Base-by-base conservation (phyloP, 1,140 invertebrate species). In the Penaeus chinensis region DNA sequence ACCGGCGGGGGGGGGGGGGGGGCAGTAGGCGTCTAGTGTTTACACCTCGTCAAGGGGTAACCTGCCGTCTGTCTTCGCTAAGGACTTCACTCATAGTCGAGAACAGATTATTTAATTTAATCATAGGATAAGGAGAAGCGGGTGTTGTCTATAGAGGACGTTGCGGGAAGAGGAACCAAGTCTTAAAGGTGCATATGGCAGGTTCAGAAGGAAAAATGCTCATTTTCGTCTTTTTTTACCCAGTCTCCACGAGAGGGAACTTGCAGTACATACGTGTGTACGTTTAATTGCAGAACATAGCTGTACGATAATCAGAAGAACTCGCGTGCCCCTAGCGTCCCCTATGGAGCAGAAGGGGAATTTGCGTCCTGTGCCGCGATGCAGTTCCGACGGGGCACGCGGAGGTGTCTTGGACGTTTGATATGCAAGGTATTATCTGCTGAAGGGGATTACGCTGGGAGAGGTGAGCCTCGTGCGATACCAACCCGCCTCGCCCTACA, bases 91-190 rank as follows among this genome's bases (percentile, higher is more conserved):
- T 84, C 32, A 84, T 60, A 47, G 69, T 84, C 65, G 61, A 74
- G 69, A 84, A 84, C 42, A 84, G 65, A 65, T 74, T 74, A 84
- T 74, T 84, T 84, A 84, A 74, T 84, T 84, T 84, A 84, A 84
- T 84, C 82, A 84, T 74, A 84, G 66, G 82, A 60, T n/a, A 84
- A 32, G 82, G 69, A 47, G 74, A 65, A 24, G 82, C 24, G 54
- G 42, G 65, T 74, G 54, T 37, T 62, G 63, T 81, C 47, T 16
- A 81, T 63, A 62, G 79, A 37, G 63, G 63, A 60, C 61, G 54
- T 37, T 62, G 60, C 19, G 66, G 32, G 82, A 54, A 4, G 54
- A 54, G 54, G 54, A 54, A 16, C 54, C 54, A 54, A 5, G 54
- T 54, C 11, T 54, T 16, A 11, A 37, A 74, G 19, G 71, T 27